Conservation (phyloP, 2,113 vertebrate genomes). For the Trinectes maculatus region DNA sequence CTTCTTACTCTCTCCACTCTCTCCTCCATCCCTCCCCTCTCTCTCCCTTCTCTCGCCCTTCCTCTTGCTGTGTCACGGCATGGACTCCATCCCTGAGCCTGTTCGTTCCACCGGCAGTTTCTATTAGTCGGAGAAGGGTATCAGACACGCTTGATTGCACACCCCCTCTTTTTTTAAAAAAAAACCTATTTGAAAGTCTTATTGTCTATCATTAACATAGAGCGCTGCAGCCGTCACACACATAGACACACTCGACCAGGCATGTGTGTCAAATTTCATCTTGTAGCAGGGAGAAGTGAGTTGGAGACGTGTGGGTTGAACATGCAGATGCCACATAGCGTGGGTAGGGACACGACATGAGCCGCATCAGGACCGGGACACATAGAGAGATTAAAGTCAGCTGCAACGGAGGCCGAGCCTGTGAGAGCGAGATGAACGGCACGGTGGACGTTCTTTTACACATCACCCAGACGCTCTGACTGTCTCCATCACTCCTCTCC, state of each 20-base stretch:
- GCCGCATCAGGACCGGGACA: slow-evolving; percentile 32
- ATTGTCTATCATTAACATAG: slow-evolving; percentile 54
- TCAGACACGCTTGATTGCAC: slow-evolving; percentile 69
- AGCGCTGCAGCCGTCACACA: slow-evolving; percentile 17
- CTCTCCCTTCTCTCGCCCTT: slow-evolving; percentile 11
- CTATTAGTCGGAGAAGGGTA: slow-evolving; percentile 75
- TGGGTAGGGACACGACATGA: slow-evolving; percentile 2
- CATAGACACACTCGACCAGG: slow-evolving; percentile 30
- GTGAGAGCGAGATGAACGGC: too few species aligned
- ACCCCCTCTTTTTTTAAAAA: slow-evolving; percentile 49
- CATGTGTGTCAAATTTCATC: slow-evolving; percentile 37
- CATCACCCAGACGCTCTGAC: slow-evolving; percentile 27
- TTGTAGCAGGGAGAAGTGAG: neutral
- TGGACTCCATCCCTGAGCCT: slow-evolving; percentile 55
- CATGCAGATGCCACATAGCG: slow-evolving; percentile 8
- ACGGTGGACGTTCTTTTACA: slow-evolving; percentile 15
- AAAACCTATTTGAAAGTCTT: slow-evolving; percentile 55
- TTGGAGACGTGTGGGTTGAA: slow-evolving; percentile 19
- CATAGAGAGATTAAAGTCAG: slow-evolving; percentile 66
- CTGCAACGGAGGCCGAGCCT: slow-evolving; percentile 39
- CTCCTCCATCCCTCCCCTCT: neutral
- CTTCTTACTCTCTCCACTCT: slow-evolving; percentile 30
- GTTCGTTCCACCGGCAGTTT: slow-evolving; percentile 78
- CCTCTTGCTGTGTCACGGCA: slow-evolving; percentile 35
- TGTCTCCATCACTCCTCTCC: neutral